These are phyloP conservation scores for Lepidocolaptes lacrymiger DNA, from an alignment of 2,797 vertebrate species.

Conservation along the genomic window DNA sequence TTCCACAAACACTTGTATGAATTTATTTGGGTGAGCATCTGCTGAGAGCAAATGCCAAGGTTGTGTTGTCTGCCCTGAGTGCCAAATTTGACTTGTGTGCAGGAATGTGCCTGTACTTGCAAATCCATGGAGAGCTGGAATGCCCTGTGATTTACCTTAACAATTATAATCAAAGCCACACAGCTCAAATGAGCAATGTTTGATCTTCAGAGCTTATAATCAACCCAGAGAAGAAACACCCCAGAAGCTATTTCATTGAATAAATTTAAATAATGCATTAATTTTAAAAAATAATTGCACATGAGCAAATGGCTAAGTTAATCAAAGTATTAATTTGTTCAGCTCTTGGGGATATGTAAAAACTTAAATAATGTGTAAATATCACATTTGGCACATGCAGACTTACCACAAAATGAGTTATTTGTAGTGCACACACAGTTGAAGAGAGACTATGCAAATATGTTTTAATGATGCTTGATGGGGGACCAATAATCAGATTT, in stretches of 20 bases:
- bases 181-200: neutral
- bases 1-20: neutral
- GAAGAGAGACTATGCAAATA: neutral
- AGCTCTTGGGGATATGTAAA: slow-evolving; percentile 20
- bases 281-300: slow-evolving; percentile 16
- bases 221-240: slow-evolving; percentile 17
- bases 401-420: neutral
- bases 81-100: neutral
- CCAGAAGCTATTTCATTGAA: slow-evolving; percentile 44
- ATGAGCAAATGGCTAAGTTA: slow-evolving; percentile 16
- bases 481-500: neutral
- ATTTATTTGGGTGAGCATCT: neutral
- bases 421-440: neutral
- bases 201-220: slow-evolving; percentile 34
- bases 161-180: slow-evolving; percentile 33
- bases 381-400: neutral
- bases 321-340: slow-evolving; percentile 51
- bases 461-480: neutral
- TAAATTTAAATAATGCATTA: slow-evolving; percentile 50
- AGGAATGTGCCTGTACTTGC: neutral
- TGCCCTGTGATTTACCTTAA: slow-evolving; percentile 20
- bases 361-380: slow-evolving; percentile 30
- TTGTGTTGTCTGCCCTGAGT: neutral
- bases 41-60: neutral
- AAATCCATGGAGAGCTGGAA: neutral